Conservation (phyloP, 2,797 vertebrate genomes). For the Agapornis canus region DNA sequence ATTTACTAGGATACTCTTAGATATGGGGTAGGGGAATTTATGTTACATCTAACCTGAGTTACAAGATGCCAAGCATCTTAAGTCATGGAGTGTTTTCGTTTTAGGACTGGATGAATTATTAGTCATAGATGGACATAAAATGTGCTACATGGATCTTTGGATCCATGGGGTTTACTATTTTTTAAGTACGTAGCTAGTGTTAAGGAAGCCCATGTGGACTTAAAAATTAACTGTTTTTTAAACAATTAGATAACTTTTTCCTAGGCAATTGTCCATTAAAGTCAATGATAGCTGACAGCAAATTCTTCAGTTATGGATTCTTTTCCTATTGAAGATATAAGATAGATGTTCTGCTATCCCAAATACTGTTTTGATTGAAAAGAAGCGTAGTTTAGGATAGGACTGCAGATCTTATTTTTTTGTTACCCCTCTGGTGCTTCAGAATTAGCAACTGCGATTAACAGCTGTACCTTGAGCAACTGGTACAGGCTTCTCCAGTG, state of each 20-base stretch:
- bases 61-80: background rate
- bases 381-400: background rate
- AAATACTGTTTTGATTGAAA: background rate
- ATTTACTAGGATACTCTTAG: background rate
- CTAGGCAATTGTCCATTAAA: background rate
- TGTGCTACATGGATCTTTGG: background rate
- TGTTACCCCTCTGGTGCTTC: background rate
- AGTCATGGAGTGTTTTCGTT: background rate
- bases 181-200: background rate
- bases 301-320: background rate
- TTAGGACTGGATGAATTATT: background rate
- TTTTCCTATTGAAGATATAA: background rate
- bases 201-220: background rate
- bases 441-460: background rate
- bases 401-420: background rate
- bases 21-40: background rate
- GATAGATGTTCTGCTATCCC: background rate
- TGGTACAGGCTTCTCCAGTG: fast-evolving
- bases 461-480: background rate
- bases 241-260: background rate
- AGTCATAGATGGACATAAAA: background rate
- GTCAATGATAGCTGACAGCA: background rate
- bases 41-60: background rate
- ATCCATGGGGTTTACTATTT: background rate
- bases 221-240: background rate